A percentile compares a stretch with the other conserved stretches of the same genome.
phyloP scores from a whole-genome alignment of 1,140 invertebrate species.

The Drosophila rufa region DNA sequence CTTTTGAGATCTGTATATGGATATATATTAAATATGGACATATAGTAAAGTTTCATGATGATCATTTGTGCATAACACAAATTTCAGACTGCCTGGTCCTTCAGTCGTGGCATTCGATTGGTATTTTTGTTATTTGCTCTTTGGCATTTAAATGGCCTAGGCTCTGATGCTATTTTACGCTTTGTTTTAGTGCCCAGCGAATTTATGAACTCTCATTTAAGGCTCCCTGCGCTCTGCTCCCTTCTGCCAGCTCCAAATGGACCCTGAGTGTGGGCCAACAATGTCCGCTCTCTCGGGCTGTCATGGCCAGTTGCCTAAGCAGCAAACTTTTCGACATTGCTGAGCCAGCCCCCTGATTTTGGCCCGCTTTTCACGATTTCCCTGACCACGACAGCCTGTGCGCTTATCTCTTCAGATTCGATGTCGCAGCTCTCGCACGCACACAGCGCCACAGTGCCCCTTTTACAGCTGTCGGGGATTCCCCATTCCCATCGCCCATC shows the following conservation, averaged over 20 bases:
- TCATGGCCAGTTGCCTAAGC: conserved; percentile 46
- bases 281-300: conserved; percentile 24
- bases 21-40: too few species aligned
- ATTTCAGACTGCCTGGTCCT: too few species aligned
- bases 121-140: conserved; percentile 14
- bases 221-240: background rate
- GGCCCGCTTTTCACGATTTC: conserved; percentile 20
- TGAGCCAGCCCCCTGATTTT: conserved; percentile 30
- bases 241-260: background rate
- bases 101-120: background rate
- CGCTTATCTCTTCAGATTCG: conserved; percentile 71
- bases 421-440: conserved; percentile 61
- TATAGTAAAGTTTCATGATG: too few species aligned
- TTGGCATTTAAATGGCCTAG: conserved; percentile 27
- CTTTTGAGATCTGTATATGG: too few species aligned
- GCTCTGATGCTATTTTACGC: conserved; percentile 24
- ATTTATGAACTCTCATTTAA: conserved; percentile 42
- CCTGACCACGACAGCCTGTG: conserved; percentile 52
- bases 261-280: conserved; percentile 21
- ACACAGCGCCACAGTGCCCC: conserved; percentile 9
- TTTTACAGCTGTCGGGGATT: conserved; percentile 1
- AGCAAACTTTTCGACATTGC: conserved; percentile 68
- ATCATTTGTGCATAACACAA: too few species aligned
- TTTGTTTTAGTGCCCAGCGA: conserved; percentile 29
- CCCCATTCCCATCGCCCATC: conserved; percentile 6